These are phyloP conservation scores for Zaprionus taronus DNA, from an alignment of 1,140 invertebrate genomes.

Conservation along the genomic window DNA sequence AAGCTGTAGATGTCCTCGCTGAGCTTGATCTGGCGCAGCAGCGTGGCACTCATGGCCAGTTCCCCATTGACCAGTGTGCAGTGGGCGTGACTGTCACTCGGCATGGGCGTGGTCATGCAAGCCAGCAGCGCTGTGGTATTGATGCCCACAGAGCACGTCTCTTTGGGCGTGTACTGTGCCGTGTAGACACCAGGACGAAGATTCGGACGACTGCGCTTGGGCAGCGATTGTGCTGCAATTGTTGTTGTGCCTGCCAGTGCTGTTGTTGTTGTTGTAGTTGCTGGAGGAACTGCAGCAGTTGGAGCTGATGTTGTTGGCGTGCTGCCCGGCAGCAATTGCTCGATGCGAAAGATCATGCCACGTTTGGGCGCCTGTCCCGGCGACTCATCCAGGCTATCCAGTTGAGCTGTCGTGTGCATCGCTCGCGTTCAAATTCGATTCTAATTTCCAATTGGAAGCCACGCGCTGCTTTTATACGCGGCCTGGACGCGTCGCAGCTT, in stretches of 20 bases:
- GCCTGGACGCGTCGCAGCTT: conserved; percentile 26
- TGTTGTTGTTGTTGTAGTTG: conserved; percentile 18
- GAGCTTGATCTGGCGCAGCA: conserved; percentile 84
- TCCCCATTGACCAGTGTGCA: conserved; percentile 56
- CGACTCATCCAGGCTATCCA: conserved; percentile 51
- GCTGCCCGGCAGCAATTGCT: conserved; percentile 70
- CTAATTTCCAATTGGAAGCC: conserved; percentile 78
- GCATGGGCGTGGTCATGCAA: conserved; percentile 43
- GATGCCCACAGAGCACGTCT: conserved; percentile 63
- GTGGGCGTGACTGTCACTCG: conserved; percentile 45
- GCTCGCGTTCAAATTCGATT: conserved; percentile 72
- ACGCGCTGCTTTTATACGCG: conserved; percentile 69
- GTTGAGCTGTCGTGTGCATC: conserved; percentile 72
- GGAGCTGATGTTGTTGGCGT: conserved; percentile 16
- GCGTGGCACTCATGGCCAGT: conserved; percentile 53
- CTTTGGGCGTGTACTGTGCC: conserved; percentile 70
- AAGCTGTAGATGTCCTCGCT: conserved; percentile 88
- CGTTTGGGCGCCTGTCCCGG: conserved; percentile 54
- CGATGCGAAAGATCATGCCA: conserved; percentile 79
- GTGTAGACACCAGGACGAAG: conserved; percentile 77
- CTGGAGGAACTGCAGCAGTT: neutral
- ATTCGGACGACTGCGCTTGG: conserved; percentile 60
- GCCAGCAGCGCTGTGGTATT: conserved; percentile 54
- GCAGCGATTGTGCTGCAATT: neutral
- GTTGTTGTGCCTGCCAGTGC: conserved; percentile 13